These are phyloP conservation scores for Astatotilapia flaviijosephi DNA, from an alignment of 2,113 vertebrate genomes.

Conservation along the genomic window DNA sequence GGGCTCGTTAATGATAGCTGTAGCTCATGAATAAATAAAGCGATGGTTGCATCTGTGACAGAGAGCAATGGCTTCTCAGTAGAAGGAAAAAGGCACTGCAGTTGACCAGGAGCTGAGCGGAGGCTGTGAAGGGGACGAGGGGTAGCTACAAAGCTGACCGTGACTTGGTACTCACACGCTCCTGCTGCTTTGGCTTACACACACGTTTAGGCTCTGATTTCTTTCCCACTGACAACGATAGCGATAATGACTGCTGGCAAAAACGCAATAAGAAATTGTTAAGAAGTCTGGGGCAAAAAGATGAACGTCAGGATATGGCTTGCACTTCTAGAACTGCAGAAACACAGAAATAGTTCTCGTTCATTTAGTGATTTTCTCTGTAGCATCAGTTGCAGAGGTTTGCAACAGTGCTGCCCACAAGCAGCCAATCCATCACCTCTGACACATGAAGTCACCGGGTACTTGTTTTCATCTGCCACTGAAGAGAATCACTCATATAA, in stretches of 20 bases:
- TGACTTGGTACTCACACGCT: slow-evolving; percentile 75
- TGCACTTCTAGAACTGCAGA: background rate
- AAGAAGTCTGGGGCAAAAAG: slow-evolving; percentile 12
- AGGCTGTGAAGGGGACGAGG: slow-evolving; percentile 35
- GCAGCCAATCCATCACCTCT: background rate
- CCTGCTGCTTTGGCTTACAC: slow-evolving; percentile 70
- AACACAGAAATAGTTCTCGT: background rate
- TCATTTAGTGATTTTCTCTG: background rate
- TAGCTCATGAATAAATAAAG: slow-evolving; percentile 42
- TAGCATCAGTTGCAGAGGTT: background rate
- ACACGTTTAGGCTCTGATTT: slow-evolving; percentile 71
- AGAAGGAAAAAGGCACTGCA: slow-evolving; percentile 35
- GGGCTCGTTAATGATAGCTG: background rate
- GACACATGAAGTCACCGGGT: background rate
- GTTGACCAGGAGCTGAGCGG: slow-evolving; percentile 57
- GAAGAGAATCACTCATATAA: background rate
- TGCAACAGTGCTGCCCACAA: background rate
- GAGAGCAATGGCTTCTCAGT: slow-evolving; percentile 29
- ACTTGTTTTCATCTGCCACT: background rate
- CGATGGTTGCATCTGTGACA: slow-evolving; percentile 47
- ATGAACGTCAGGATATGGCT: background rate
- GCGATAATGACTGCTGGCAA: slow-evolving; percentile 73
- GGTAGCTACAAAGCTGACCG: slow-evolving; percentile 45
- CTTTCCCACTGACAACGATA: slow-evolving; percentile 73
- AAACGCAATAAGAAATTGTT: slow-evolving; percentile 66